Evolutionary conservation across 37 sponge, comb jelly and placozoan genomes (phyloP).

Genomic region (Spongilla lacustris): DNA sequence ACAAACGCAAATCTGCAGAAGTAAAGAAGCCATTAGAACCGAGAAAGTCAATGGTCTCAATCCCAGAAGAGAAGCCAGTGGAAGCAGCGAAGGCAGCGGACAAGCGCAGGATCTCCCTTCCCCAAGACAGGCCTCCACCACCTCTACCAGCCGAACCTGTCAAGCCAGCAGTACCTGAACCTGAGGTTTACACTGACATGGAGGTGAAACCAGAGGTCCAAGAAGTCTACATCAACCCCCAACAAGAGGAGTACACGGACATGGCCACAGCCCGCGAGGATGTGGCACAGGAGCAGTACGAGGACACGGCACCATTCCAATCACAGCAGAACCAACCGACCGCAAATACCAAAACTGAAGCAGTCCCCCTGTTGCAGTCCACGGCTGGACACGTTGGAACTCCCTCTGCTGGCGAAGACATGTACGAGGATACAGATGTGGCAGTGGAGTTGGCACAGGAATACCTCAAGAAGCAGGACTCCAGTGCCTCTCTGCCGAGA

Average conservation of each 20-base stretch:
- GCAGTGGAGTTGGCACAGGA: not conserved
- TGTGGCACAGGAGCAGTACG: constrained; percentile 24
- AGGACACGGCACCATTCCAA: constrained; percentile 11
- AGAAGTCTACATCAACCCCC: constrained; percentile 32
- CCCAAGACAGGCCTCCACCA: not conserved
- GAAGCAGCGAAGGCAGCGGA: constrained; percentile 1
- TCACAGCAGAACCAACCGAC: not conserved
- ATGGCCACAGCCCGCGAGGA: not conserved
- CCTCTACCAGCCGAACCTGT: constrained; percentile 9
- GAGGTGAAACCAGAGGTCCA: not conserved
- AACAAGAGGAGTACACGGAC: constrained; percentile 17
- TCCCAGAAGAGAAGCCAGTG: constrained; percentile 11
- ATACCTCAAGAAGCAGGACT: not conserved
- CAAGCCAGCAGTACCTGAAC: not conserved
- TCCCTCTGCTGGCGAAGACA: not conserved
- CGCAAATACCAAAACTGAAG: not conserved
- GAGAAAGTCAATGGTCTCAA: not conserved
- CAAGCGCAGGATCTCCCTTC: not conserved
- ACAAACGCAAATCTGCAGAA: not conserved
- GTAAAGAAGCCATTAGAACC: not conserved
- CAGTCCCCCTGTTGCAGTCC: not conserved
- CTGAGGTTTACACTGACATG: constrained; percentile 45
- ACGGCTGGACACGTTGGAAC: not conserved
- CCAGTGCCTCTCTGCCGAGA: too few relatives aligned
- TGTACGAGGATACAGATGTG: constrained; percentile 20